These are phyloP conservation scores for Hydriomena furcata DNA, from an alignment of 2,888 invertebrate species.

Conservation along the genomic window DNA sequence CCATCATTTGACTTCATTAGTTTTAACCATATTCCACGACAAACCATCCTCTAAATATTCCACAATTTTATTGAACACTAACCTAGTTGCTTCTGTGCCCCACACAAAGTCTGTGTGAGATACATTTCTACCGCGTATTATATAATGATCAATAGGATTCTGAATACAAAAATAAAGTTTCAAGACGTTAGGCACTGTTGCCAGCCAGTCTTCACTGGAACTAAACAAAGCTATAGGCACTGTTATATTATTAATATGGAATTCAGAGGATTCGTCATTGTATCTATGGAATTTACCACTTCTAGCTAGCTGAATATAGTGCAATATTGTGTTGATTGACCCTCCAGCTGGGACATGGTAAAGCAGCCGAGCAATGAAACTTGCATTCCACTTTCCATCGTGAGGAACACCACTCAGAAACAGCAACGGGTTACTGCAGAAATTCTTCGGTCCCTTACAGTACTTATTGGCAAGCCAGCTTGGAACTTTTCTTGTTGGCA, in stretches of 20 bases:
- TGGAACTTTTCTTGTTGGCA: slow-evolving; percentile 55
- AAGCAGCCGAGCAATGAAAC: slow-evolving; percentile 51
- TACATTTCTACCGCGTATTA: slow-evolving; percentile 52
- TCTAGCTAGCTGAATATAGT: slow-evolving; percentile 57
- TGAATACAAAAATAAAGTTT: slow-evolving; percentile 53
- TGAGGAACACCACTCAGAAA: slow-evolving; percentile 54
- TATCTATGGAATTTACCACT: slow-evolving; percentile 60
- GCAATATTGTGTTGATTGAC: slow-evolving; percentile 61
- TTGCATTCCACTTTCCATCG: slow-evolving; percentile 39
- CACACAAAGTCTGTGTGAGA: slow-evolving; percentile 65
- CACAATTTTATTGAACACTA: slow-evolving; percentile 54
- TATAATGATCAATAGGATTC: slow-evolving; percentile 59
- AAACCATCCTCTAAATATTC: slow-evolving; percentile 48
- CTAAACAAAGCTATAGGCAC: slow-evolving; percentile 59
- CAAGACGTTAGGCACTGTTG: slow-evolving; percentile 53
- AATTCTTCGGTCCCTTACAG: slow-evolving; percentile 50
- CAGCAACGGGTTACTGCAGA: slow-evolving; percentile 61
- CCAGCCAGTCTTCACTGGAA: slow-evolving; percentile 60
- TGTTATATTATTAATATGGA: slow-evolving; percentile 45
- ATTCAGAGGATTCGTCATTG: slow-evolving; percentile 44
- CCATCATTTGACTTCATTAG: slow-evolving; percentile 25
- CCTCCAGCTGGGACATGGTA: slow-evolving; percentile 64
- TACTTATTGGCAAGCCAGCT: slow-evolving; percentile 50
- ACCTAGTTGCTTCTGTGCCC: slow-evolving; percentile 46
- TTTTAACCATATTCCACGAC: slow-evolving; percentile 25